Evolutionary conservation across 2,113 vertebrate genomes (phyloP).

Genomic region (Centrocercus urophasianus): DNA sequence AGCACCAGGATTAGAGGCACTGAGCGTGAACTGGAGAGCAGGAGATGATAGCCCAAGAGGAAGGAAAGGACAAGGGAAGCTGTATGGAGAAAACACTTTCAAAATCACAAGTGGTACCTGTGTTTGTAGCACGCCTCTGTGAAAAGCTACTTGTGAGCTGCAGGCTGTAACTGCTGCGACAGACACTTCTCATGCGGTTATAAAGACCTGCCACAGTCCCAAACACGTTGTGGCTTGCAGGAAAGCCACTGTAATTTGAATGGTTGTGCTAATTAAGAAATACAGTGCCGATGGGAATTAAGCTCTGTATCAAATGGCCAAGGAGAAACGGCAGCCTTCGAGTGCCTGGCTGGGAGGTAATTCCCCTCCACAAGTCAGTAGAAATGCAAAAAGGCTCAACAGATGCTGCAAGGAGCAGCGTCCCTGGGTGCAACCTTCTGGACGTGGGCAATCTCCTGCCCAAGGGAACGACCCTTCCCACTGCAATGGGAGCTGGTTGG

Average conservation of each 20-base stretch:
- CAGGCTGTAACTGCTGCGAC: neutral
- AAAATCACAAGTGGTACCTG: neutral
- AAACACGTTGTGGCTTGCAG: neutral
- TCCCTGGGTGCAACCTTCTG: neutral
- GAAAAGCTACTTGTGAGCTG: neutral
- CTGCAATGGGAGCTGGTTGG: neutral
- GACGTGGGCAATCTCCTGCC: neutral
- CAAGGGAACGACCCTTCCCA: neutral
- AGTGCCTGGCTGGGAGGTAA: neutral
- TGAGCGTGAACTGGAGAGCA: neutral
- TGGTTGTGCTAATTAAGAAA: constrained; percentile 12
- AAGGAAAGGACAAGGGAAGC: neutral
- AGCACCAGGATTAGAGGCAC: neutral
- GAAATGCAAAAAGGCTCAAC: neutral
- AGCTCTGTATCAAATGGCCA: neutral
- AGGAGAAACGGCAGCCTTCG: neutral
- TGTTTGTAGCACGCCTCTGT: neutral
- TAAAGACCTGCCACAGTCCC: neutral
- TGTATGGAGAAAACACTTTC: neutral
- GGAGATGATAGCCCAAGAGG: neutral
- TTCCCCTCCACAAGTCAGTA: neutral
- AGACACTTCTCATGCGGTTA: neutral
- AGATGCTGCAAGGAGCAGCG: fast-evolving
- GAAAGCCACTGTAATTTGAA: neutral
- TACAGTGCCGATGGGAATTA: neutral